Evolutionary conservation across 2,888 invertebrate species (phyloP), one percentile per base, ranked within the genome.

Genomic region (Fragum sueziense): DNA sequence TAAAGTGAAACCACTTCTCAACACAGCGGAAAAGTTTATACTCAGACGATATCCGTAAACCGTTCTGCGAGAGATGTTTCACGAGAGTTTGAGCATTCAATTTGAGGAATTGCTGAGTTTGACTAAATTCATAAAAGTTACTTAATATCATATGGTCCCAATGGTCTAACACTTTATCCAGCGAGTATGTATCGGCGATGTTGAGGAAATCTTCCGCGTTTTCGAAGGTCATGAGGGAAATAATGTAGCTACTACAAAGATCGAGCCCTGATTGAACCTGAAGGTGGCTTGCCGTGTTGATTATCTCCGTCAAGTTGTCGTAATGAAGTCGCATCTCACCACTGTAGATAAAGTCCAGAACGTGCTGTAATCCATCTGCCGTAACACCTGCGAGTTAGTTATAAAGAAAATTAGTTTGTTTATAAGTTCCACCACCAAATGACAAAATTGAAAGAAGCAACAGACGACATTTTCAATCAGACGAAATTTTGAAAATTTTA

Each of bases 331-430:
- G 86, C 87, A 92, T 87, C 72, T 90, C 89, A 20, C 92, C 92
- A 67, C 90, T 91, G 88, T 93, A 93, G 37, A 92, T 90, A 78
- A 93, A 93, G 73, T 92, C 91, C 2, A 93, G 87, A 29, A 92
- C 89, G 70, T 89, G 88, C 79, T 90, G 89, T 20, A 91, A 84
- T 33, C 90, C 88, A 14, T 87, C 85, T 6, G 89, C 89, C 6
- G 89, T 88, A 4, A 91, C 86, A 22, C 90, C 82, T 82, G 69
- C 27, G n/a, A 47, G n/a, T n/a, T n/a, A n/a, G n/a, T n/a, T n/a
- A n/a, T n/a, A n/a, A n/a, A n/a, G n/a, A n/a, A n/a, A n/a, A n/a
- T n/a, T n/a, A n/a, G n/a, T n/a, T n/a, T n/a, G n/a, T n/a, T n/a
- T n/a, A n/a, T n/a, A n/a, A n/a, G n/a, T n/a, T n/a, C n/a, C n/a